Percentiles rank a stretch among this genome's conserved stretches.
Conservation (phyloP, 2,797 vertebrate species). For the Buphagus erythrorhynchus region DNA sequence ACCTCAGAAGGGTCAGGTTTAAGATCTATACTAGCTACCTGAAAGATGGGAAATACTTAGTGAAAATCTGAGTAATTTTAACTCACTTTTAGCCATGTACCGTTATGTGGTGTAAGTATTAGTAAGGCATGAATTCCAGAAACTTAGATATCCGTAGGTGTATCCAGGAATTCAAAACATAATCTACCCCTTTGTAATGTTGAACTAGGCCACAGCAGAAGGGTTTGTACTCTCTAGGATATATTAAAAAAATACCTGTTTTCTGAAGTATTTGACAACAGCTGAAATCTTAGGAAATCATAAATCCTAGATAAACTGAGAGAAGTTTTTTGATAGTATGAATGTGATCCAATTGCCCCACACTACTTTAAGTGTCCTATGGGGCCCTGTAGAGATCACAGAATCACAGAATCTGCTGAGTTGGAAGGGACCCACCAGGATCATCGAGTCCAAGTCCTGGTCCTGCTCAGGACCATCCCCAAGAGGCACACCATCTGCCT, state of each 20-base stretch:
- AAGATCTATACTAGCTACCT: neutral
- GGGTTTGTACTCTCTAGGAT: neutral
- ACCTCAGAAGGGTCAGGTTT: neutral
- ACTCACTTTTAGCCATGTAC: neutral
- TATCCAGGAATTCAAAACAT: neutral
- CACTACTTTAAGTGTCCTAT: neutral
- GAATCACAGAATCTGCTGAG: neutral
- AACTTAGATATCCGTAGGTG: neutral
- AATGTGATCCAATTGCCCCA: neutral
- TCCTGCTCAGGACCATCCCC: neutral
- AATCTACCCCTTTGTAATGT: neutral
- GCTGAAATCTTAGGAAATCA: neutral
- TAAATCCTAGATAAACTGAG: neutral
- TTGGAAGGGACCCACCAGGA: neutral
- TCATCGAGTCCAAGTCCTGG: neutral
- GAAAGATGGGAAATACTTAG: neutral
- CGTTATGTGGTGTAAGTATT: neutral
- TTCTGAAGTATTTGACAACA: neutral
- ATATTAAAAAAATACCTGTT: neutral
- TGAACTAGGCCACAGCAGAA: neutral
- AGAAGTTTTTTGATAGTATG: neutral
- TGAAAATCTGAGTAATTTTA: neutral
- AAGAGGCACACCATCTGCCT: neutral
- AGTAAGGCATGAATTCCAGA: neutral
- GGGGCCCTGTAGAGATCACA: neutral